phyloP scores from a whole-genome alignment of 2,888 invertebrate genomes.

The Leptopilina syphax region DNA sequence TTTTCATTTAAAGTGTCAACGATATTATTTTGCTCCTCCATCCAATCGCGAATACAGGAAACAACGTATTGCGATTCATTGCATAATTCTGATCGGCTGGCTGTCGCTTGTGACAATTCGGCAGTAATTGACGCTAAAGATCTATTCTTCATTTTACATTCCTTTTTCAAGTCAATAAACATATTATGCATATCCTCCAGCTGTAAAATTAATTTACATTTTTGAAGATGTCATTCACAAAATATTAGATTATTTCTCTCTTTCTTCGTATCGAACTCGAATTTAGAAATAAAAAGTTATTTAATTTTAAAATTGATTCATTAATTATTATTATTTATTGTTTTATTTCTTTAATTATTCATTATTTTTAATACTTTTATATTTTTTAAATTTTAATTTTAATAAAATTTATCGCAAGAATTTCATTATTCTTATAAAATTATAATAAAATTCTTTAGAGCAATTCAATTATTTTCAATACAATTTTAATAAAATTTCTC shows the following conservation, averaged over 20 bases:
- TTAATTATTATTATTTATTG: neutral
- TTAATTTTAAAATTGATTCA: neutral
- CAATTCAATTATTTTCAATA: no score
- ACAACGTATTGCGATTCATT: constrained; percentile 69
- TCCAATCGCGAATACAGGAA: constrained; percentile 66
- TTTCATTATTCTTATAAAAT: no score
- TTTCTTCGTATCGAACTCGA: neutral
- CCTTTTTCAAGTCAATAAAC: constrained; percentile 63
- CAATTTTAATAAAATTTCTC: no score
- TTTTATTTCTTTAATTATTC: neutral
- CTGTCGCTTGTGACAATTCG: constrained; percentile 66
- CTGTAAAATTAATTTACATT: constrained; percentile 53
- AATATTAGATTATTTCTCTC: no score
- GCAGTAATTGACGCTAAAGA: constrained; percentile 66
- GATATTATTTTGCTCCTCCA: constrained; percentile 65
- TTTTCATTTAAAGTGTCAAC: constrained; percentile 59
- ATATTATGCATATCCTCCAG: constrained; percentile 67
- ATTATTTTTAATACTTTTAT: no score
- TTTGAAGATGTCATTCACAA: neutral
- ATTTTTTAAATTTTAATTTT: no score
- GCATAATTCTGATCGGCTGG: constrained; percentile 66
- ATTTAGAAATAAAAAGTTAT: neutral
- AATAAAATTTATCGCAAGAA: no score
- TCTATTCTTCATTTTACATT: constrained; percentile 66
- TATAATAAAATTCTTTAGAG: no score